Conservation (phyloP, 2,888 invertebrate species). For the Xiphydria camelus region DNA sequence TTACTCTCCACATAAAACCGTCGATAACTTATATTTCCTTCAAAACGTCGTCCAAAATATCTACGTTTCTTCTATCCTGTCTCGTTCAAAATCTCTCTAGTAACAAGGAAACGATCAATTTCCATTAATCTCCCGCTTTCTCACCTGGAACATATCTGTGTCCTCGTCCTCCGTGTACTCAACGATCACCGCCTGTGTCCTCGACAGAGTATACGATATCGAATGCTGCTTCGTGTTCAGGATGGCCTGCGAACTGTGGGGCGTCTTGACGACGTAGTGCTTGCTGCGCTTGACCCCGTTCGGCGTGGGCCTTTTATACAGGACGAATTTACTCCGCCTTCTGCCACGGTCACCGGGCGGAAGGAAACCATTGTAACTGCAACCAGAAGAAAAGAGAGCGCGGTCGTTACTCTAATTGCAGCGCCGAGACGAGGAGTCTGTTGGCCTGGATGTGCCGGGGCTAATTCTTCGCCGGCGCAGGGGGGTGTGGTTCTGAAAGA, state of each 20-base stretch:
- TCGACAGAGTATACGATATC: constrained; percentile 94
- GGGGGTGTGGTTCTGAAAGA: no score
- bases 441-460: constrained; percentile 5
- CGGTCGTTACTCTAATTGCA: no score
- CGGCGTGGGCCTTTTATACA: constrained; percentile 80
- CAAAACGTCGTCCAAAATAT: no score
- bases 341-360: constrained; percentile 93
- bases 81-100: no score
- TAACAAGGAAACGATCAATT: no score
- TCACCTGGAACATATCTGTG: constrained; percentile 99
- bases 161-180: constrained; percentile 95
- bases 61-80: no score
- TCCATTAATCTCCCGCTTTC: no score
- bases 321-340: constrained; percentile 90
- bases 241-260: constrained; percentile 93
- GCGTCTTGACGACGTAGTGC: constrained; percentile 95
- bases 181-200: constrained; percentile 97
- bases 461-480: constrained; percentile 6
- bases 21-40: no score
- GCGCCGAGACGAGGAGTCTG: no score
- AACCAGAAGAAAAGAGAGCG: no score
- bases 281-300: constrained; percentile 94
- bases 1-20: no score
- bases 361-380: constrained; percentile 91
- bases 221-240: constrained; percentile 92